These are phyloP conservation scores for Xylota sylvarum DNA, from an alignment of 2,888 invertebrate species.

Conservation along the genomic window DNA sequence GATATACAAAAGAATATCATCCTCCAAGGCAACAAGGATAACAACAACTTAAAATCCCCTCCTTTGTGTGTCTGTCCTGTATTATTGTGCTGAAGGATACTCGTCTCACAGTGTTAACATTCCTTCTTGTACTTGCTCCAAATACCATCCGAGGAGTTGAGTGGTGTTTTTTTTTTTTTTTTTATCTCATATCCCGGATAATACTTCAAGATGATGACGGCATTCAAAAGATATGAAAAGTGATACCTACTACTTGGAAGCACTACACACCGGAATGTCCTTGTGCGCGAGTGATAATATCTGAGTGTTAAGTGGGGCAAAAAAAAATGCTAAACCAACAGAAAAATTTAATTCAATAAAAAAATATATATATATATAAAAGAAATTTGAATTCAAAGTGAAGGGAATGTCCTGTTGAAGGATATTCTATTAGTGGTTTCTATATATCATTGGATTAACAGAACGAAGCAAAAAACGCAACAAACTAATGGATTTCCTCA, in stretches of 20 bases:
- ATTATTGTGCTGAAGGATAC: slow-evolving; percentile 55
- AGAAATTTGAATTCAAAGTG: slow-evolving; percentile 5
- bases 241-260: slow-evolving; percentile 33
- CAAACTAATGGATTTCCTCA: slow-evolving; percentile 68
- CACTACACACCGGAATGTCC: slow-evolving; percentile 37
- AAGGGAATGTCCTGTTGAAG: slow-evolving; percentile 35
- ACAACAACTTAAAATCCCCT: slow-evolving; percentile 24
- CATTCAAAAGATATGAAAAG: slow-evolving; percentile 59
- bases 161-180: slow-evolving; percentile 21
- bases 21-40: slow-evolving; percentile 30
- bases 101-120: slow-evolving; percentile 49
- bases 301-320: slow-evolving; percentile 48
- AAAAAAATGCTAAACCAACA: slow-evolving; percentile 43
- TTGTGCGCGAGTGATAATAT: slow-evolving; percentile 65
- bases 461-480: background rate
- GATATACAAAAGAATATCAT: slow-evolving; percentile 14
- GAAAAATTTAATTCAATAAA: slow-evolving; percentile 36
- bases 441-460: slow-evolving; percentile 47
- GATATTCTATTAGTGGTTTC: slow-evolving; percentile 16
- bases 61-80: background rate
- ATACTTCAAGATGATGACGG: slow-evolving; percentile 56
- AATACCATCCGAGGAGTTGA: slow-evolving; percentile 48
- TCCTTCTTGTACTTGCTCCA: slow-evolving; percentile 57
- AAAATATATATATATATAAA: background rate
- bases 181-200: background rate